A percentile compares a stretch with the other conserved stretches of the same genome.
Conservation (phyloP, 2,888 invertebrate species). For the Caenorhabditis doughertyi region DNA sequence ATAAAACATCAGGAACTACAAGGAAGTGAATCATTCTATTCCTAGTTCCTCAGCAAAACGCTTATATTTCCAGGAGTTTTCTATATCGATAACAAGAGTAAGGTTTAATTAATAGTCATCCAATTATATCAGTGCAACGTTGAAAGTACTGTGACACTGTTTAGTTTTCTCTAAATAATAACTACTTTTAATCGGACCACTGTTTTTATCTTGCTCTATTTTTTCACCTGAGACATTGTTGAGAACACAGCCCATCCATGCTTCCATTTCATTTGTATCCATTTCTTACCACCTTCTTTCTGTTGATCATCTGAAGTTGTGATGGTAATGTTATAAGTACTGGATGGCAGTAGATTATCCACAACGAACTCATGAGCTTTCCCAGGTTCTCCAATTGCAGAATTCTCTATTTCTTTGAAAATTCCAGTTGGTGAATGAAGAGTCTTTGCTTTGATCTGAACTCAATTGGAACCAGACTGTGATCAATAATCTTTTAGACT, state of each 20-base stretch:
- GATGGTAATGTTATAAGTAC: slow-evolving; percentile 74
- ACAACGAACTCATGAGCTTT: slow-evolving; percentile 65
- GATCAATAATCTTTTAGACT: not conserved
- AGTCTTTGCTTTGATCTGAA: slow-evolving; percentile 74
- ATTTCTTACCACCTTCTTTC: slow-evolving; percentile 49
- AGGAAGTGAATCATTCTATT: too few species aligned
- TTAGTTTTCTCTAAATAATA: too few species aligned
- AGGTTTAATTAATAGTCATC: too few species aligned
- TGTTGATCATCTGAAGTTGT: slow-evolving; percentile 61
- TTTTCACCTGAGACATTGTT: slow-evolving; percentile 70
- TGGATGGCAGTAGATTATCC: slow-evolving; percentile 69
- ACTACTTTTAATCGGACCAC: too few species aligned
- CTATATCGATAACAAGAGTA: too few species aligned
- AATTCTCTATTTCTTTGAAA: slow-evolving; percentile 72
- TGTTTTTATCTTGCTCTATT: not conserved
- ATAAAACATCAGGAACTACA: too few species aligned
- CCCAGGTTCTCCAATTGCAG: slow-evolving; percentile 67
- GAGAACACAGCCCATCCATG: slow-evolving; percentile 74
- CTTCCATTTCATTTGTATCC: slow-evolving; percentile 64
- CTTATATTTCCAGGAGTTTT: too few species aligned
- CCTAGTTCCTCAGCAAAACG: too few species aligned
- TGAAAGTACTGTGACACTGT: too few species aligned
- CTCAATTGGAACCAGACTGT: not conserved
- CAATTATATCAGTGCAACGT: too few species aligned
- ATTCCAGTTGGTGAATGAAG: slow-evolving; percentile 69